phyloP scores from a whole-genome alignment of 2,113 vertebrate species.

The Burhinus bistriatus region DNA sequence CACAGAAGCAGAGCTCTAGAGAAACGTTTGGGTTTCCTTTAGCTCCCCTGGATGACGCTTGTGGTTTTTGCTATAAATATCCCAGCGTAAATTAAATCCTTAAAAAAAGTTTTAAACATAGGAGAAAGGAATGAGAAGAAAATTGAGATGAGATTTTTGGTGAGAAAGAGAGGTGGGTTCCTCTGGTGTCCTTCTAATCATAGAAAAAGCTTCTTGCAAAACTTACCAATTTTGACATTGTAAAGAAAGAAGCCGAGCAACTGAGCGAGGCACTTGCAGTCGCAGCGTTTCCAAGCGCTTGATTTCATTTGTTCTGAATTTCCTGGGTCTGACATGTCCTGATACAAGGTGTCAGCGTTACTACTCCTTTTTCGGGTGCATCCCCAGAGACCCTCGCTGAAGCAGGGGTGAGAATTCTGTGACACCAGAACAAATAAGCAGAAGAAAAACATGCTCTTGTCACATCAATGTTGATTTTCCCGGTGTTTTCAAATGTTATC shows the following conservation, averaged over 20 bases:
- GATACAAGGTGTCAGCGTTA: accelerated
- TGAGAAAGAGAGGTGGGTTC: neutral
- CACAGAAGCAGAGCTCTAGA: neutral
- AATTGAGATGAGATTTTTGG: neutral
- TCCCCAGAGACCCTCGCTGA: accelerated
- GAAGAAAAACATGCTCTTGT: neutral
- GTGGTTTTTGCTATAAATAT: neutral
- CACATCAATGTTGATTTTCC: accelerated
- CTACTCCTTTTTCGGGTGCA: accelerated
- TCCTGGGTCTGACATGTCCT: accelerated
- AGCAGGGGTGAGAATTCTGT: accelerated
- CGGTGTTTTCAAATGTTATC: neutral
- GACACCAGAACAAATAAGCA: accelerated
- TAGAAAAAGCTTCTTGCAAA: neutral
- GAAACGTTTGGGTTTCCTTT: neutral
- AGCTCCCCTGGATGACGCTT: neutral
- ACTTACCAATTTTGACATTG: accelerated
- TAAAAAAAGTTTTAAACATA: neutral
- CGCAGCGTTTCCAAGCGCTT: neutral
- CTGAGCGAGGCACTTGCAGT: neutral
- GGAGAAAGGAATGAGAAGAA: neutral
- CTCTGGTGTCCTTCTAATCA: neutral
- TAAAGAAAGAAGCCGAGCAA: neutral
- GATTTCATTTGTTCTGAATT: neutral
- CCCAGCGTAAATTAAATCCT: neutral